Percentiles rank a stretch among this genome's conserved stretches.
Evolutionary conservation across 2,797 vertebrate genomes (phyloP).

Genomic region (Helostoma temminkii): DNA sequence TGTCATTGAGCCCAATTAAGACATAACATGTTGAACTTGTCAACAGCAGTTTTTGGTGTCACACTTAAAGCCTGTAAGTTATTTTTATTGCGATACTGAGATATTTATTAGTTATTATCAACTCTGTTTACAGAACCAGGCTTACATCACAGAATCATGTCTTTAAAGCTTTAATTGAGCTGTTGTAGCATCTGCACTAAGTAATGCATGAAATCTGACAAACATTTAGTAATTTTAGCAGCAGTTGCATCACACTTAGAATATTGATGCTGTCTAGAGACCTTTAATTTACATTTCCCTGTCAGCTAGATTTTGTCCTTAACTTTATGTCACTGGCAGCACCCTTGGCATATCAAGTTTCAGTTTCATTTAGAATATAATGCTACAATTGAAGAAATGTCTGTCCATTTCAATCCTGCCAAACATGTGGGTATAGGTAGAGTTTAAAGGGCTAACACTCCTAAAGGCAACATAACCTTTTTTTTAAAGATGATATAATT

Average conservation of each 20-base stretch:
- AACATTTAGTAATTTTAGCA: slow-evolving; percentile 41
- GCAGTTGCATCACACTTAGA: slow-evolving; percentile 45
- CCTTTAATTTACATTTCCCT: slow-evolving; percentile 43
- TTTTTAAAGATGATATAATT: slow-evolving; percentile 49
- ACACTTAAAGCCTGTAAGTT: too few species aligned
- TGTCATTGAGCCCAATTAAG: too few species aligned
- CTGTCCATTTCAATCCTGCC: slow-evolving; percentile 15
- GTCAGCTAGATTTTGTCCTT: slow-evolving; percentile 20
- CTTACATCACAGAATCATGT: neutral
- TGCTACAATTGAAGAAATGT: neutral
- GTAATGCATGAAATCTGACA: slow-evolving; percentile 32
- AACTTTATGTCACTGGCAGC: slow-evolving; percentile 32
- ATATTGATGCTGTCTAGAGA: slow-evolving; percentile 37
- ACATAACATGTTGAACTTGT: too few species aligned
- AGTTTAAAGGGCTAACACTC: slow-evolving; percentile 47
- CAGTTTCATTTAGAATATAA: slow-evolving; percentile 22
- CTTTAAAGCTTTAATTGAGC: slow-evolving; percentile 19
- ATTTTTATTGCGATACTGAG: too few species aligned
- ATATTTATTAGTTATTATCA: too few species aligned
- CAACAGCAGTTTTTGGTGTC: too few species aligned
- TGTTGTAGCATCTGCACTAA: slow-evolving; percentile 10
- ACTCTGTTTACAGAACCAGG: too few species aligned
- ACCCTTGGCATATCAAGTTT: slow-evolving; percentile 25
- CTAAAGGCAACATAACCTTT: slow-evolving; percentile 51
- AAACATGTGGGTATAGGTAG: slow-evolving; percentile 19